phyloP scores from a whole-genome alignment of 2,113 vertebrate species.

The Podarcis cretensis region DNA sequence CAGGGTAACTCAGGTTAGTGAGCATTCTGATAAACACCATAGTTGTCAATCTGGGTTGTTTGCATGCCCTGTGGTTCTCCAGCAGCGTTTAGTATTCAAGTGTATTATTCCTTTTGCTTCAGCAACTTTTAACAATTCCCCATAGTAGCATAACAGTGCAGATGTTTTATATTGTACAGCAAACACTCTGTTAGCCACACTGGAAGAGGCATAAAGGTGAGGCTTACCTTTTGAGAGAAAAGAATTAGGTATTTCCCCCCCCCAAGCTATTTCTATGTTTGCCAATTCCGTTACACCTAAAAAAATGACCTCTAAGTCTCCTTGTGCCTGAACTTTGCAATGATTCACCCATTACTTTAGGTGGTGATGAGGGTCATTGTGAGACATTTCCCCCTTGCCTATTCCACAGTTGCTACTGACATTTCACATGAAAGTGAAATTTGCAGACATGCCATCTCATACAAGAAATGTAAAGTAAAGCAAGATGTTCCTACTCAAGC shows the following conservation, averaged over 20 bases:
- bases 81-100: neutral
- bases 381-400: neutral
- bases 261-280: constrained; percentile 19
- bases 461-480: neutral
- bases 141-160: neutral
- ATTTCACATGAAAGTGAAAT: neutral
- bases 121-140: constrained; percentile 23
- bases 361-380: neutral
- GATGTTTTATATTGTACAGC: constrained; percentile 17
- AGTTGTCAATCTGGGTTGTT: constrained; percentile 2
- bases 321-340: constrained; percentile 5
- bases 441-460: neutral
- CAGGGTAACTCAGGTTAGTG: constrained; percentile 56
- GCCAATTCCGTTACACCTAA: neutral
- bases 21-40: constrained; percentile 38
- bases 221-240: neutral
- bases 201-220: constrained; percentile 2
- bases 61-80: neutral
- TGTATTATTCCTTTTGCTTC: neutral
- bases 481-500: neutral
- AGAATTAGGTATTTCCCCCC: neutral
- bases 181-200: neutral
- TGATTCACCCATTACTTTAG: neutral
- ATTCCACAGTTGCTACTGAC: neutral
- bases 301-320: constrained; percentile 4